phyloP scores from a whole-genome alignment of 2,888 invertebrate species.

The Beris morrisii region DNA sequence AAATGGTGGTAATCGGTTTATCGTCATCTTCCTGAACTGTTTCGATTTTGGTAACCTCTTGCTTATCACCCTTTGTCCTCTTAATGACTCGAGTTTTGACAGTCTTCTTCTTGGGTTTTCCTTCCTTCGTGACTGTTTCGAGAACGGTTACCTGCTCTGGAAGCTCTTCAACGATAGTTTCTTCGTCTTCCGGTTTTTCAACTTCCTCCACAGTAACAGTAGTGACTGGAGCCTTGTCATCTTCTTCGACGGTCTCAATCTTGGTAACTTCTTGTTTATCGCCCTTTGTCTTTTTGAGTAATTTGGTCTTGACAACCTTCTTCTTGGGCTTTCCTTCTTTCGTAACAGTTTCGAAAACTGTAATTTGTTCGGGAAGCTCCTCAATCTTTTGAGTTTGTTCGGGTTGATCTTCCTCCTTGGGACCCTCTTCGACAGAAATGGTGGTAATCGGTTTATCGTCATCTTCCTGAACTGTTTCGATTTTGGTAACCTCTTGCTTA shows the following conservation, averaged over 20 bases:
- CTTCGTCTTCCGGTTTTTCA: conserved; percentile 46
- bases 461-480: conserved; percentile 52
- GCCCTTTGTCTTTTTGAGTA: conserved; percentile 52
- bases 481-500: conserved; percentile 49
- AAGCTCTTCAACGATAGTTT: conserved; percentile 28
- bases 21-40: conserved; percentile 53
- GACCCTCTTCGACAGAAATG: conserved; percentile 43
- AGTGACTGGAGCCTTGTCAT: conserved; percentile 47
- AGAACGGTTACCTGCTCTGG: conserved; percentile 38
- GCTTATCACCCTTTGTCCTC: conserved; percentile 49
- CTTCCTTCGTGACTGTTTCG: conserved; percentile 46
- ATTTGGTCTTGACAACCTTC: conserved; percentile 45
- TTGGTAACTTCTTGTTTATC: conserved; percentile 47
- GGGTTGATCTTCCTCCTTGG: conserved; percentile 16
- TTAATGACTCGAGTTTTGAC: conserved; percentile 44
- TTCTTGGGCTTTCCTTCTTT: conserved; percentile 44
- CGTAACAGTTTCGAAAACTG: conserved; percentile 50
- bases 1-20: conserved; percentile 48
- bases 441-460: conserved; percentile 48
- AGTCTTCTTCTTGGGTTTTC: conserved; percentile 43
- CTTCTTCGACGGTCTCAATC: conserved; percentile 48
- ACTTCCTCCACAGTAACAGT: conserved; percentile 48
- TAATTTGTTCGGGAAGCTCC: conserved; percentile 47
- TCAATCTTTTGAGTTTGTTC: conserved; percentile 41
- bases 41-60: conserved; percentile 54